Evolutionary conservation across 2,113 vertebrate species (phyloP).

Genomic region (Cochlearius cochlearius): DNA sequence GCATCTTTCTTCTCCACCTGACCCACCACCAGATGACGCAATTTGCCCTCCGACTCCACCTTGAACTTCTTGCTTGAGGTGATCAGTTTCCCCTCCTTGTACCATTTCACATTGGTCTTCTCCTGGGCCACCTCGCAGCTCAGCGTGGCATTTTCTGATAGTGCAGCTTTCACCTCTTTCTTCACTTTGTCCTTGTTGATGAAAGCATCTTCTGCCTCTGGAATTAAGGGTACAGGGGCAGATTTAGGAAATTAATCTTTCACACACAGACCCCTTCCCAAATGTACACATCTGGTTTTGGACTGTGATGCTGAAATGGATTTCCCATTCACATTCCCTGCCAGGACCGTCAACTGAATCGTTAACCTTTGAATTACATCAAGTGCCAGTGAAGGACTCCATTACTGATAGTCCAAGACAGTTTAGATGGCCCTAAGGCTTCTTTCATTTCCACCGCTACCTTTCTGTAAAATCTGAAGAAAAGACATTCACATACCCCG

Average conservation of each 20-base stretch:
- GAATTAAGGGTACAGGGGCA: background rate
- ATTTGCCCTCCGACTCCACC: conserved; percentile 70
- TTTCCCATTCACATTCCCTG: background rate
- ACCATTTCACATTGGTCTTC: conserved; percentile 83
- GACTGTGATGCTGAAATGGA: background rate
- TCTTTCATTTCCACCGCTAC: background rate
- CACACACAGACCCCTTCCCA: background rate
- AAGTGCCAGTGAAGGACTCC: background rate
- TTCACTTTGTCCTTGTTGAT: conserved; percentile 31
- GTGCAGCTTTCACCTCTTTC: conserved; percentile 68
- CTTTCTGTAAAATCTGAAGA: background rate
- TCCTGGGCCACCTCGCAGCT: conserved; percentile 76
- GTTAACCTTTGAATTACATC: background rate
- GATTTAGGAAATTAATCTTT: background rate
- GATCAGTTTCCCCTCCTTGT: conserved; percentile 47
- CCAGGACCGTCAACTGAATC: no score
- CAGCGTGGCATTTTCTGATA: conserved; percentile 66
- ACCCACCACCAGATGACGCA: conserved; percentile 74
- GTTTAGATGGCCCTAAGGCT: background rate
- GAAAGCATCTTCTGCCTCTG: background rate
- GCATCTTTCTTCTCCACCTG: conserved; percentile 78
- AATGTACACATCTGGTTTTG: background rate
- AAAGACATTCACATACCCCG: background rate
- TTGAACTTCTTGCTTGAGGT: conserved; percentile 67
- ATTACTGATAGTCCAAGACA: background rate